Percentiles rank a stretch among this genome's conserved stretches.
phyloP scores from a whole-genome alignment of 2,797 vertebrate genomes.

The Darevskia mixta region DNA sequence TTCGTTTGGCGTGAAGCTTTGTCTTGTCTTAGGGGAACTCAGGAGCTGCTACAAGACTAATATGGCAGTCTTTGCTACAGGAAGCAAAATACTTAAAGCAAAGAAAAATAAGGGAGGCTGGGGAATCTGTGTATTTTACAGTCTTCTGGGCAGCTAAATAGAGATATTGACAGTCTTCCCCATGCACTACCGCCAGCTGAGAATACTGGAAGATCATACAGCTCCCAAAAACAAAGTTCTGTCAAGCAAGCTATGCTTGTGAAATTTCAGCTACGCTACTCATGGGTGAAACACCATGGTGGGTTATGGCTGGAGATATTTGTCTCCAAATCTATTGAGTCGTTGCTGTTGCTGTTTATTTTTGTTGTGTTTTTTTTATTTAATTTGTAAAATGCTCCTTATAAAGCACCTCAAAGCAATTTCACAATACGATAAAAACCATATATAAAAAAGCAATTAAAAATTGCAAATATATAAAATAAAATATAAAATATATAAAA shows the following conservation, averaged over 20 bases:
- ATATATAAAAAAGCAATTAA: no score
- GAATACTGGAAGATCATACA: background rate
- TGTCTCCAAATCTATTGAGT: background rate
- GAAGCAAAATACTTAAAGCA: background rate
- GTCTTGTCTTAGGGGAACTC: accelerated
- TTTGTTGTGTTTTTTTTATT: background rate
- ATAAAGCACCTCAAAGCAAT: no score
- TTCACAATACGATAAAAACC: no score
- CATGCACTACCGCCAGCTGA: accelerated
- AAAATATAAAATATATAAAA: no score
- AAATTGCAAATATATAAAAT: no score
- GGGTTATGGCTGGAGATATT: background rate
- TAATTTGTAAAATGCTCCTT: no score
- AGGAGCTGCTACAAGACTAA: constrained; percentile 21
- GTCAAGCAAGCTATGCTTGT: background rate
- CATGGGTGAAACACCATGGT: background rate
- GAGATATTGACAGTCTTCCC: background rate
- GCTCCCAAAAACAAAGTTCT: constrained; percentile 3
- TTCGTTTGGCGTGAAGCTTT: constrained; percentile 30
- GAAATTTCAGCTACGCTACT: background rate
- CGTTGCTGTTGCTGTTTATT: background rate
- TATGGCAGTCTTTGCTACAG: background rate
- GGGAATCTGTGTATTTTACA: background rate
- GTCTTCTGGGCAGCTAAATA: background rate
- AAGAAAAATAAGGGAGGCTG: background rate